A percentile compares a stretch with the other conserved stretches of the same genome.
phyloP scores from a whole-genome alignment of 2,113 vertebrate species.

The Cololabis saira region DNA sequence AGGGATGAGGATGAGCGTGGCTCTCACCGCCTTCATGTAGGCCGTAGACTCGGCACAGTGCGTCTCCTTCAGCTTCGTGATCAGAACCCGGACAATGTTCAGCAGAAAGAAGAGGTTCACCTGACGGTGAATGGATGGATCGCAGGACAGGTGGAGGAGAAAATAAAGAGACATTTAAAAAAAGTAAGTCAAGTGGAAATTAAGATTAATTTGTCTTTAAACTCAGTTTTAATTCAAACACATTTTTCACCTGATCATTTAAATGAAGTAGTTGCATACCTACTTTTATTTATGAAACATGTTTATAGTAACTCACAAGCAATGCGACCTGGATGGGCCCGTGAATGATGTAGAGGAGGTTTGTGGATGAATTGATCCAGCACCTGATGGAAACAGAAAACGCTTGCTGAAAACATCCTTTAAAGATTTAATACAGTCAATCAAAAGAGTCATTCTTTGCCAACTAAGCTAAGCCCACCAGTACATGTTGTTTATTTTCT shows the following conservation, averaged over 20 bases:
- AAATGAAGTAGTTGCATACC: no score
- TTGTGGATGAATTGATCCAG: conserved; percentile 90
- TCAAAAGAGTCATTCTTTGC: background rate
- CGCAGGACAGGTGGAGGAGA: background rate
- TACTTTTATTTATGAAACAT: no score
- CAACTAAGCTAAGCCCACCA: background rate
- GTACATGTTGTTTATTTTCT: background rate
- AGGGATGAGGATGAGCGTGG: conserved; percentile 84
- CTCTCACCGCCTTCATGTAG: conserved; percentile 85
- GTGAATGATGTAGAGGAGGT: conserved; percentile 92
- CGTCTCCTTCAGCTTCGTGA: conserved; percentile 83
- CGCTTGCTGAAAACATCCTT: background rate
- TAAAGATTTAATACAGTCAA: background rate
- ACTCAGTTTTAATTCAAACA: no score
- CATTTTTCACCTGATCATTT: no score
- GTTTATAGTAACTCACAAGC: conserved; percentile 80
- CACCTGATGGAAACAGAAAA: conserved; percentile 82
- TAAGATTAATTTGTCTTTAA: no score
- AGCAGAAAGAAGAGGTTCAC: conserved; percentile 85
- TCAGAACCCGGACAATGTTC: conserved; percentile 85
- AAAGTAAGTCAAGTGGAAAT: background rate
- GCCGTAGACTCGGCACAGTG: conserved; percentile 78
- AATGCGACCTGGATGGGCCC: conserved; percentile 92
- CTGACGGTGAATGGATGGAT: conserved; percentile 35
- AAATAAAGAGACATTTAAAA: no score